Evolutionary conservation across 2,113 vertebrate species (phyloP).

Genomic region (Tychaedon coryphoeus): DNA sequence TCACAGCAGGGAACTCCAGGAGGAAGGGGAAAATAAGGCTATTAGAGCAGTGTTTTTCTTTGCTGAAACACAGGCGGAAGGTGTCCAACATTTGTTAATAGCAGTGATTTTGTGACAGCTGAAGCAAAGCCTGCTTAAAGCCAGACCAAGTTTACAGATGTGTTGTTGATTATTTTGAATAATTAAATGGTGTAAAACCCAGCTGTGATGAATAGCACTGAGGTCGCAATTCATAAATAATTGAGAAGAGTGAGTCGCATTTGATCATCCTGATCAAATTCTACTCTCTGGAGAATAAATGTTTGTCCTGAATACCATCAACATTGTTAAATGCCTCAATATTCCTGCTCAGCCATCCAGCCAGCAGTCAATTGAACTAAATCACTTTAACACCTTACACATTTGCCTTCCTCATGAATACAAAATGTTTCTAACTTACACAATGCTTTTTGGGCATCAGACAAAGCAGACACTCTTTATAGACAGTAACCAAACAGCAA

Average conservation of each 20-base stretch:
- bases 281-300: constrained; percentile 77
- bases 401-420: constrained; percentile 79
- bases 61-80: constrained; percentile 19
- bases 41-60: constrained; percentile 35
- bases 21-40: background rate
- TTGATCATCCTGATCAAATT: constrained; percentile 88
- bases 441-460: constrained; percentile 44
- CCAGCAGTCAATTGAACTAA: constrained; percentile 79
- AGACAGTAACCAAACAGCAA: constrained; percentile 52
- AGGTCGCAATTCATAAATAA: constrained; percentile 80
- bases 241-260: constrained; percentile 77
- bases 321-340: constrained; percentile 81
- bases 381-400: constrained; percentile 75
- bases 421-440: constrained; percentile 68
- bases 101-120: constrained; percentile 62
- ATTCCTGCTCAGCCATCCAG: constrained; percentile 83
- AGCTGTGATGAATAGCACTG: constrained; percentile 81
- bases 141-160: constrained; percentile 75
- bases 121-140: constrained; percentile 74
- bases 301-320: constrained; percentile 82
- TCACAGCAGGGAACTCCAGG: background rate
- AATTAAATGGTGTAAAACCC: constrained; percentile 84
- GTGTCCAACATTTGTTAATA: constrained; percentile 64
- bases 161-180: constrained; percentile 80
- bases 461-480: constrained; percentile 50